Conservation (phyloP, 2,797 vertebrate species). For the Spinus olivaceus region DNA sequence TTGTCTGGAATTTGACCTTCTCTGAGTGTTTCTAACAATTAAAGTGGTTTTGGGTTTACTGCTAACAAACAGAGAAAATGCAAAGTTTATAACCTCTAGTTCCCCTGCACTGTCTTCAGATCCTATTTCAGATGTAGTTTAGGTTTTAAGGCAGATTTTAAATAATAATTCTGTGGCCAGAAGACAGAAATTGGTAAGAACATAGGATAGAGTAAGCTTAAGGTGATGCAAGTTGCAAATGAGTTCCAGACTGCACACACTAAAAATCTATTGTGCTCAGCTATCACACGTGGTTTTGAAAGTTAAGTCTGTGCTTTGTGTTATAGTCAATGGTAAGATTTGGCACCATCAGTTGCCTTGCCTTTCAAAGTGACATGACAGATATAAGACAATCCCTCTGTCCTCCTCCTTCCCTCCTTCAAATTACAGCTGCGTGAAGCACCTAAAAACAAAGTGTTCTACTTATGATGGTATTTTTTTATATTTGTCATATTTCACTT, state of each 20-base stretch:
- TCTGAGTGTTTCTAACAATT: background rate
- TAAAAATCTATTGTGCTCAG: background rate
- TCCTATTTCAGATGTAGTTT: background rate
- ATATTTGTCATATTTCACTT: background rate
- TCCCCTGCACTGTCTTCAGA: background rate
- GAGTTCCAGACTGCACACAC: background rate
- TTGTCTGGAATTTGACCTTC: background rate
- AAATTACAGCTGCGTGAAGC: background rate
- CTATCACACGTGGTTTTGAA: background rate
- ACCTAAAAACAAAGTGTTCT: rapidly evolving
- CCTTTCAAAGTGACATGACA: background rate
- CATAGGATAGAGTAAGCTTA: rapidly evolving
- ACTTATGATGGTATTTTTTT: rapidly evolving
- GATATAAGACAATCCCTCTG: background rate
- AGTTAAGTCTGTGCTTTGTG: background rate
- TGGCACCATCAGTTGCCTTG: background rate
- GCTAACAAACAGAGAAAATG: background rate
- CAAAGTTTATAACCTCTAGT: background rate
- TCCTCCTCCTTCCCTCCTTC: background rate
- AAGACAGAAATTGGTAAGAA: background rate
- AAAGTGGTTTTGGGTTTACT: background rate
- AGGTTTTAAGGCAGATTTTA: background rate
- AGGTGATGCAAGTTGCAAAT: background rate
- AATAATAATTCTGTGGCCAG: background rate
- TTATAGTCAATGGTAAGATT: background rate